Evolutionary conservation across 1,140 invertebrate genomes (phyloP), one percentile per base, ranked within the genome.

Genomic region (Papilio polyxenes): DNA sequence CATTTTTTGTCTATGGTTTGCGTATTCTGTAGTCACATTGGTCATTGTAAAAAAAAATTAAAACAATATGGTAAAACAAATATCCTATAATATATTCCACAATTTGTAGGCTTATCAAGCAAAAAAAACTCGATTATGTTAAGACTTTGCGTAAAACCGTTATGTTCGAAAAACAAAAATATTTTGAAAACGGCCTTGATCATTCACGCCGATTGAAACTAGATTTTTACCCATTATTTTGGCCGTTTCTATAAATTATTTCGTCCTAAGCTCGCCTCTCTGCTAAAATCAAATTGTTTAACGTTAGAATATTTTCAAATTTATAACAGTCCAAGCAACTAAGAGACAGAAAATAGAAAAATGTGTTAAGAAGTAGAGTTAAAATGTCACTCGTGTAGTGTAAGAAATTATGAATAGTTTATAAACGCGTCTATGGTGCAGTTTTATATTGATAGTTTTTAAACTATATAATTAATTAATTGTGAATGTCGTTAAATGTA

Each of bases 281-380:
- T 86, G 92, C 94, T 94, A 95, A 93, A 95, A 93, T 90, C 83
- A 94, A 94, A 94, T 90, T 91, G 88, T 91, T 91, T 89, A 89
- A 82, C 77, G 88, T 92, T 92, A 92, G 86, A 86, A 86, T 78
- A 17, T 72, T 72, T 37, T 72, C 40, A 37, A 72, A 7, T 62
- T 20, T 20, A 20, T 56, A 72, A 82, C 49, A 82, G 48, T 75
- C 11, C 49, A 74, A 78, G 72, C 80, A 83, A 65, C 53, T 83
- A 84, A 82, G 51, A 51, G 59, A 81, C 3, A 65, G 56, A 31
- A 82, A 80, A 83, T 79, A 75, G 75, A 82, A 74, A 84, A 85
- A 83, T 65, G 62, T 87, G 83, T 85, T 88, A 88, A 87, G 17
- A 69, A 80, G 56, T 80, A 23, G 69, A 82, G 53, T 82, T 83